A percentile compares a stretch with the other conserved stretches of the same genome.
Conservation (phyloP, 2,888 invertebrate genomes). For the Amorpha juglandis region DNA sequence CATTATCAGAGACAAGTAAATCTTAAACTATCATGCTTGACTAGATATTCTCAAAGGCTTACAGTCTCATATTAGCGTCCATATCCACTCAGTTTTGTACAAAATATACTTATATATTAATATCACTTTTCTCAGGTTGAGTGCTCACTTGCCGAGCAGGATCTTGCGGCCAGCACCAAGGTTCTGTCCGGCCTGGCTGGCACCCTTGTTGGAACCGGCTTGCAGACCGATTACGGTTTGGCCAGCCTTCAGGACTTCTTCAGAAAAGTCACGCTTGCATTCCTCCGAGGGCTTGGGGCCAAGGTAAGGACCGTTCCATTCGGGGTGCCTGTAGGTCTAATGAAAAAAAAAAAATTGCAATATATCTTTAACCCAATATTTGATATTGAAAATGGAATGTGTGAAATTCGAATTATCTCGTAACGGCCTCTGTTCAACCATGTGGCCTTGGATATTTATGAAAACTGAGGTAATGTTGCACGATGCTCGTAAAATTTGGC, state of each 20-base stretch:
- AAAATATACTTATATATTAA: slow-evolving; percentile 74
- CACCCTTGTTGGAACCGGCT: slow-evolving; percentile 98
- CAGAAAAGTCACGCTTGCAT: slow-evolving; percentile 96
- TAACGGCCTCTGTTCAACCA: slow-evolving; percentile 55
- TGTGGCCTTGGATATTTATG: slow-evolving; percentile 76
- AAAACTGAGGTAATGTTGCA: slow-evolving; percentile 79
- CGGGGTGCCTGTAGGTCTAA: slow-evolving; percentile 93
- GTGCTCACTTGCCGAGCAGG: slow-evolving; percentile 92
- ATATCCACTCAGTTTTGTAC: slow-evolving; percentile 73
- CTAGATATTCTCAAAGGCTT: slow-evolving; percentile 62
- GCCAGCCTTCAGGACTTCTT: slow-evolving; percentile 95
- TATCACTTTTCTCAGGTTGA: slow-evolving; percentile 71
- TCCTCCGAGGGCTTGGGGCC: slow-evolving; percentile 98
- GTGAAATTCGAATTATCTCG: slow-evolving; percentile 46
- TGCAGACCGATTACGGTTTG: slow-evolving; percentile 96
- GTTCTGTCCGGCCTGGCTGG: slow-evolving; percentile 95
- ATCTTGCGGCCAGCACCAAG: slow-evolving; percentile 96
- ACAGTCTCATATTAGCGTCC: slow-evolving; percentile 74
- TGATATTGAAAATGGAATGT: slow-evolving; percentile 25
- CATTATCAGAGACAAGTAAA: slow-evolving; percentile 46
- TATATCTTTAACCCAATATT: background rate
- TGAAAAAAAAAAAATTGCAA: slow-evolving; percentile 45
- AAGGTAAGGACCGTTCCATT: slow-evolving; percentile 93
- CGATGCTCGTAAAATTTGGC: slow-evolving; percentile 74
- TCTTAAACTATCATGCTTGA: slow-evolving; percentile 59